A percentile compares a stretch with the other conserved stretches of the same genome.
Evolutionary conservation across 1,140 invertebrate species (phyloP).

Genomic region (Triops cancriformis): DNA sequence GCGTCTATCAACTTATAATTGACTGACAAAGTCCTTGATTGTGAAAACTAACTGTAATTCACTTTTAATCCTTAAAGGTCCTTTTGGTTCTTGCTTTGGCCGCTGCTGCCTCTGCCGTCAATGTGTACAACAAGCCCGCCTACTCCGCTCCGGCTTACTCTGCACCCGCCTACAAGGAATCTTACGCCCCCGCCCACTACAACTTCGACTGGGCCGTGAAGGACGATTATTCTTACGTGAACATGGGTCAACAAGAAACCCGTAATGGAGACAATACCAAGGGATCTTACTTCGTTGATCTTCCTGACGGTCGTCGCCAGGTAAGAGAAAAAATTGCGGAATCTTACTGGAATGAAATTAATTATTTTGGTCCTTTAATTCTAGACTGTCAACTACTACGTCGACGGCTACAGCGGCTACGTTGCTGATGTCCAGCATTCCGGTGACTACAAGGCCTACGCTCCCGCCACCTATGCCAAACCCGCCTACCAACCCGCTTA

Average conservation of each 20-base stretch:
- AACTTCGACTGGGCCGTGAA: slow-evolving; percentile 76
- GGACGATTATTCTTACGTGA: slow-evolving; percentile 61
- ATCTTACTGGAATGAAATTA: neutral
- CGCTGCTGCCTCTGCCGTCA: too few species aligned
- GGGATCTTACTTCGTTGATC: slow-evolving; percentile 72
- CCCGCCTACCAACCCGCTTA: neutral
- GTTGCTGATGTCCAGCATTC: slow-evolving; percentile 14
- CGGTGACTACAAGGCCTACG: slow-evolving; percentile 15
- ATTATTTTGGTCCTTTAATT: neutral
- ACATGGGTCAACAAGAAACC: slow-evolving; percentile 71
- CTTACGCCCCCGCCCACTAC: slow-evolving; percentile 63
- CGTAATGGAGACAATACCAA: slow-evolving; percentile 66
- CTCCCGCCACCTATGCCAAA: too few species aligned
- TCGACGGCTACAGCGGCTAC: slow-evolving; percentile 9
- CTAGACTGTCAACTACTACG: neutral
- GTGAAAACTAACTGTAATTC: too few species aligned
- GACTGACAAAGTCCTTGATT: too few species aligned
- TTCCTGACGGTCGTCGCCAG: slow-evolving; percentile 77
- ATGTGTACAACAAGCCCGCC: too few species aligned
- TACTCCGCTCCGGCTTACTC: too few species aligned
- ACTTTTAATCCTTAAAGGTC: too few species aligned
- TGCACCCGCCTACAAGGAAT: too few species aligned
- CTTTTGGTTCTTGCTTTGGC: too few species aligned
- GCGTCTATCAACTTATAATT: too few species aligned
- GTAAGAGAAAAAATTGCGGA: slow-evolving; percentile 48